Evolutionary conservation across 2,888 invertebrate genomes (phyloP), one percentile per base, ranked within the genome.

Genomic region (Cloeon dipterum): DNA sequence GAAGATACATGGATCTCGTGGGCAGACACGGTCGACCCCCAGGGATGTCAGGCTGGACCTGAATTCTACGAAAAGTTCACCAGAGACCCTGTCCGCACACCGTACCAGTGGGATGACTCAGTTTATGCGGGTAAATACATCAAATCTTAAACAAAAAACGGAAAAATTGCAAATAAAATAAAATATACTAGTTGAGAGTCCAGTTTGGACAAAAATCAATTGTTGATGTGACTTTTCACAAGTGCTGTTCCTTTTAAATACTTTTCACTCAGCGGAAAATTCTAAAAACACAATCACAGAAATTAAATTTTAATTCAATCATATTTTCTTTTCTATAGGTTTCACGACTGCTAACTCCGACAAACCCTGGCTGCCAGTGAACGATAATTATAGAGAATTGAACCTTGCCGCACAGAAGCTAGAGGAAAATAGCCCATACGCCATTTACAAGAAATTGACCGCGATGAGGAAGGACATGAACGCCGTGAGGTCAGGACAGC

Each of bases 291-390:
- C 4, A 34, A 18, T 5, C 3, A 20, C 19, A 10, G 11, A 17
- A 25, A 25, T 11, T 5, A 7, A 10, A 33, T 10, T 33, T 3
- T 34, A 10, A 26, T 3, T 14, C 14, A n/a, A 10, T 16, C 21
- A 42, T 49, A 25, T 25, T 11, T 5, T 7, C 10, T 33, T 10
- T 33, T 18, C 7, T 33, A 3, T n/a, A n/a, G n/a, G n/a, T 0
- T 78, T 78, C 49, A 67, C 74, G 0, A n/a, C n/a, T n/a, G n/a
- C n/a, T n/a, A n/a, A 53, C 0, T 58, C 49, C 3, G 52, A 50
- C 0, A 49, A 47, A 0, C 67, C 76, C 1, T 78, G 78, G 78
- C 50, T 78, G 4, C 77, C 77, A 1, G 68, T 78, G 3, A 64
- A 74, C 42, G 54, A 56, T 0, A 68, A 72, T 35, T 75, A 68